phyloP scores from a whole-genome alignment of 2,113 vertebrate species.

The Romanogobio albipinnatus region DNA sequence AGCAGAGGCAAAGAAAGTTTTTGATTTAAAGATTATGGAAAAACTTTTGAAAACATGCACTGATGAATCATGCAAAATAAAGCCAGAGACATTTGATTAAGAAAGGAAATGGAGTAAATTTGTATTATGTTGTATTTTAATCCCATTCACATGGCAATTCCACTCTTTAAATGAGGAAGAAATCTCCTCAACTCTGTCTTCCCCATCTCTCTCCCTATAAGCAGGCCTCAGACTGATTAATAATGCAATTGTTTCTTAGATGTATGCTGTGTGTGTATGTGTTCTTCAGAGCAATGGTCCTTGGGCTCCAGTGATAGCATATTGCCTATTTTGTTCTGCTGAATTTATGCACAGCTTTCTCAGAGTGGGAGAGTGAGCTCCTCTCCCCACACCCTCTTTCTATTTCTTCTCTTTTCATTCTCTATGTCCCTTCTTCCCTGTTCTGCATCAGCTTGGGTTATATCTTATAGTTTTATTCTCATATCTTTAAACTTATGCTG shows the following conservation, averaged over 20 bases:
- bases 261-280: background rate
- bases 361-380: conserved; percentile 39
- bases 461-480: background rate
- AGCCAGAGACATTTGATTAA: background rate
- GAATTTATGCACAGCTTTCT: conserved; percentile 44
- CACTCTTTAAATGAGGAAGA: background rate
- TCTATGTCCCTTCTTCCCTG: background rate
- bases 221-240: conserved; percentile 15
- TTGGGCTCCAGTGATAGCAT: conserved; percentile 35
- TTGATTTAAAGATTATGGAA: background rate
- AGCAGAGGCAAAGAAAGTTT: background rate
- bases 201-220: background rate
- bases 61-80: background rate
- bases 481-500: conserved; percentile 1
- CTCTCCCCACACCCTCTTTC: conserved; percentile 30
- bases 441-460: background rate
- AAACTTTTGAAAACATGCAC: background rate
- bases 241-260: conserved; percentile 20
- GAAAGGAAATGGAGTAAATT: background rate
- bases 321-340: conserved; percentile 59
- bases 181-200: background rate
- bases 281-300: background rate
- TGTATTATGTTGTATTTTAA: background rate
- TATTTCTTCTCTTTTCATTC: background rate
- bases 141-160: background rate